phyloP scores from a whole-genome alignment of 2,888 invertebrate genomes.

The Leptarthrus brevirostris region DNA sequence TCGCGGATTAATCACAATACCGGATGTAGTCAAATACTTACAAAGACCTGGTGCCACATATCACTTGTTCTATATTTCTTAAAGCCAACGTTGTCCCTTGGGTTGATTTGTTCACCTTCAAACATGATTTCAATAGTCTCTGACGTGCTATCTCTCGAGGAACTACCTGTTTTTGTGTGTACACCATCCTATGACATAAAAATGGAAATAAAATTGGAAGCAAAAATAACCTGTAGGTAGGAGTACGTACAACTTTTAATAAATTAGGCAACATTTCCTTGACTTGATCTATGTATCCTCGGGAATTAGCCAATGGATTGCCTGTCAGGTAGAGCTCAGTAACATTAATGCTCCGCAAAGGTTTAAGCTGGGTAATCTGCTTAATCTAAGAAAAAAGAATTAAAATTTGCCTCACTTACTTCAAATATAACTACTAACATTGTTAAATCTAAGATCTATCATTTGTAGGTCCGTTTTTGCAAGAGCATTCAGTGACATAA shows the following conservation, averaged over 20 bases:
- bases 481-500: conserved; percentile 41
- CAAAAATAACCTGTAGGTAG: too few species aligned
- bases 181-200: conserved; percentile 48
- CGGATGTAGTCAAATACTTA: too few species aligned
- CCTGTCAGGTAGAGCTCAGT: conserved; percentile 50
- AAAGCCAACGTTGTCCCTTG: conserved; percentile 18
- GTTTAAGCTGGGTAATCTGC: conserved; percentile 39
- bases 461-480: conserved; percentile 43
- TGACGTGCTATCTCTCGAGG: not conserved
- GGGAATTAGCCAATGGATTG: conserved; percentile 49
- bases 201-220: too few species aligned
- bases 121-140: conserved; percentile 50
- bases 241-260: conserved; percentile 41
- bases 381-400: conserved; percentile 49
- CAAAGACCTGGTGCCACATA: conserved; percentile 54
- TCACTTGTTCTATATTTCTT: conserved; percentile 49
- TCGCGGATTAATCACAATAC: too few species aligned
- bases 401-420: not conserved
- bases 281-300: conserved; percentile 42
- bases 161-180: conserved; percentile 14
- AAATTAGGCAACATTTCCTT: conserved; percentile 48
- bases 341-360: conserved; percentile 45
- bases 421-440: conserved; percentile 38
- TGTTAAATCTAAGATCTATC: conserved; percentile 54
- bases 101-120: conserved; percentile 48